phyloP scores from a whole-genome alignment of 2,797 vertebrate species.

The Caiman crocodilus region DNA sequence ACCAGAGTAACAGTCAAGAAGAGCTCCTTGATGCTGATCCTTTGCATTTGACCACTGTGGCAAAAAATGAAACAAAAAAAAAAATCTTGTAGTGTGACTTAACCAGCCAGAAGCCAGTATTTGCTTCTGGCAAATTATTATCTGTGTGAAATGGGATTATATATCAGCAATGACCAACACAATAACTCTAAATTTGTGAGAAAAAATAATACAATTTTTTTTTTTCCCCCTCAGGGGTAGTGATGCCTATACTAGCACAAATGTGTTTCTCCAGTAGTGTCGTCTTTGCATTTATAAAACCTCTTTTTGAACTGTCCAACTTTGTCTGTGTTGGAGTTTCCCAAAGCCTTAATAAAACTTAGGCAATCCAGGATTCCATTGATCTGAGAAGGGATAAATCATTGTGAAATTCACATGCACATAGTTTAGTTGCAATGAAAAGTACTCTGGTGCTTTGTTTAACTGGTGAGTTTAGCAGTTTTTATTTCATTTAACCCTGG shows the following conservation, averaged over 20 bases:
- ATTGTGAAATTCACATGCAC: rapidly evolving
- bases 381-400: not conserved
- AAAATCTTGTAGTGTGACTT: not conserved
- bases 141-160: not conserved
- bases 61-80: not conserved
- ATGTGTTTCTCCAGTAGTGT: rapidly evolving
- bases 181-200: not conserved
- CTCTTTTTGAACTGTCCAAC: not conserved
- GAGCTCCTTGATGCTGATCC: not conserved
- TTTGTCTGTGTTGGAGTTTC: not conserved
- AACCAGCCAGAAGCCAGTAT: not conserved
- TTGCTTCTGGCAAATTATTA: not conserved
- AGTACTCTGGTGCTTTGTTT: not conserved
- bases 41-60: not conserved
- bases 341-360: rapidly evolving
- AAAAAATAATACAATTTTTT: not conserved
- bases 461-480: not conserved
- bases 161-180: not conserved
- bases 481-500: not conserved
- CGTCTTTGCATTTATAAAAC: not conserved
- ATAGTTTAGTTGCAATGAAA: not conserved
- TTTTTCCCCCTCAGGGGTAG: not conserved
- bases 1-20: not conserved
- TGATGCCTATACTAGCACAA: not conserved
- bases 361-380: not conserved